phyloP scores from a whole-genome alignment of 2,797 vertebrate species.

The Sebastes diaconus region DNA sequence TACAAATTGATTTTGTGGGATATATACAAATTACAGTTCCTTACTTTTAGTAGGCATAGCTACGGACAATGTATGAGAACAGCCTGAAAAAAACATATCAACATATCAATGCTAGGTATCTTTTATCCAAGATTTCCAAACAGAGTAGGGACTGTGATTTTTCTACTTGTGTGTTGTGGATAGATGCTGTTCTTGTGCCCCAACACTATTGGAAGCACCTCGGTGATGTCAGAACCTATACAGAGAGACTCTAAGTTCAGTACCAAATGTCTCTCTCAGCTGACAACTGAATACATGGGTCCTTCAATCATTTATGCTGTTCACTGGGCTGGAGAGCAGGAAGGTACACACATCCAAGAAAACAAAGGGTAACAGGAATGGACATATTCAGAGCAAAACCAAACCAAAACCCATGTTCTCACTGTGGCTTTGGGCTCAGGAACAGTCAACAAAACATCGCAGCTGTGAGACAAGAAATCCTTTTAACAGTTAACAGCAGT shows the following conservation, averaged over 20 bases:
- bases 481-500: not conserved
- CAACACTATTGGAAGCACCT: slow-evolving; percentile 25
- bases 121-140: not conserved
- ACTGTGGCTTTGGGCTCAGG: not conserved
- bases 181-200: slow-evolving; percentile 16
- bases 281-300: slow-evolving; percentile 57
- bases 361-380: slow-evolving; percentile 49
- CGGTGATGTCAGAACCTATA: slow-evolving; percentile 33
- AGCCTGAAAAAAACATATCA: not conserved
- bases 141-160: not conserved
- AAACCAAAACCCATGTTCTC: slow-evolving; percentile 21
- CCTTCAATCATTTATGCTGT: slow-evolving; percentile 65
- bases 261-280: slow-evolving; percentile 53
- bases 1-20: too few relatives aligned
- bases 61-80: too few relatives aligned
- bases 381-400: slow-evolving; percentile 54
- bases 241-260: slow-evolving; percentile 45
- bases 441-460: not conserved
- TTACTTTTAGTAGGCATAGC: too few relatives aligned
- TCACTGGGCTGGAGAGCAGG: slow-evolving; percentile 52
- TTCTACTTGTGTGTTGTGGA: not conserved
- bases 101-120: not conserved
- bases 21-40: too few relatives aligned
- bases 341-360: slow-evolving; percentile 34
- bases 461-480: not conserved